Evolutionary conservation across 2,888 invertebrate species (phyloP), one percentile per base, ranked within the genome.

Genomic region (Parnassius orleans): DNA sequence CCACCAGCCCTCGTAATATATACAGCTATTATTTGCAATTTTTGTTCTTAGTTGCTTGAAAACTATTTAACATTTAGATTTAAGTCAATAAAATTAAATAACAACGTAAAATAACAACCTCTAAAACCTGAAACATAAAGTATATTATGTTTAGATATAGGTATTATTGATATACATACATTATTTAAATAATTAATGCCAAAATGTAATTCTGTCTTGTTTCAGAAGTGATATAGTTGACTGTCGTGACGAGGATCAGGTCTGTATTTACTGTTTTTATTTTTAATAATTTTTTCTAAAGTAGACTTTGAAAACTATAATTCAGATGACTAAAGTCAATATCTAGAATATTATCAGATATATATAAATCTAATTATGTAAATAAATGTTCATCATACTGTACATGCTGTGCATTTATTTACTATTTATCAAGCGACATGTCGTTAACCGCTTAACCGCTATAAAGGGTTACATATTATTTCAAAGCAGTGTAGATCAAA

Each of bases 161-260:
- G 33, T 33, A 33, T 33, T 33, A 19, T 19, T 19, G 19, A 19
- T 19, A 19, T 19, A 19, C 19, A 19, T 19, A 19, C 19, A 19
- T 19, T 19, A 19, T 19, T 19, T 19, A 2, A 19, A 19, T 2
- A 33, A 33, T 33, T 0, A 33, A 33, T 33, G 7, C 33, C 7
- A 33, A 33, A 33, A 33, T 33, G 7, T 7, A 33, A 33, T 33
- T 33, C 33, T 33, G 33, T 33, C 74, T 67, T 53, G 67, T 90
- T 89, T 61, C 87, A 92, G 92, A 78, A 90, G 83, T 68, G 87
- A 88, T 69, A 86, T 90, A 68, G 80, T 90, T 55, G 90, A 90
- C 72, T 91, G 84, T 70, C 78, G 81, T 14, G 82, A 84, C 44
- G 88, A 84, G 64, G 85, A 87, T 67, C 83, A 90, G 82, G 90